Evolutionary conservation across 2,888 invertebrate species (phyloP).

Genomic region (Idaea straminata): DNA sequence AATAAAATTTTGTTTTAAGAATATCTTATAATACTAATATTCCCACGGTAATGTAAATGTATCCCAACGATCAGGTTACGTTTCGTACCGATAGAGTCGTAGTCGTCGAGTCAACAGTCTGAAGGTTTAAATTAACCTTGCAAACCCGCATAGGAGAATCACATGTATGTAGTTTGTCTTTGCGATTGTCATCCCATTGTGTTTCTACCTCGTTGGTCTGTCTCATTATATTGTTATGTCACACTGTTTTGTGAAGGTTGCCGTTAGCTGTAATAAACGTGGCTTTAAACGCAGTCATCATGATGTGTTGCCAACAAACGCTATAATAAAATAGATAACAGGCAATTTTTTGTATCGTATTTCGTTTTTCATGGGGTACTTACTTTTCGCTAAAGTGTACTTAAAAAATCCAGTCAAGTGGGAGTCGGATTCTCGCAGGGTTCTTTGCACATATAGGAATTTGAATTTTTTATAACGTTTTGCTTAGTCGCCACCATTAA

Average conservation of each 20-base stretch:
- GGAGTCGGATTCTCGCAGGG: too few species aligned
- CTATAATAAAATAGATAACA: conserved; percentile 7
- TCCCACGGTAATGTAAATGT: background rate
- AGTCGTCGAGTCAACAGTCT: background rate
- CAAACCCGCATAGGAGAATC: conserved; percentile 38
- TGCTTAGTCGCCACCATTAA: too few species aligned
- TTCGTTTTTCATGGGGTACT: background rate
- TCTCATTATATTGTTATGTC: conserved; percentile 61
- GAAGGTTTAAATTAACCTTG: conserved; percentile 40
- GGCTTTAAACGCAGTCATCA: conserved; percentile 21
- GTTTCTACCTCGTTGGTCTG: conserved; percentile 62
- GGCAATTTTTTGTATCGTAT: conserved; percentile 16
- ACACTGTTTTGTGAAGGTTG: conserved; percentile 50
- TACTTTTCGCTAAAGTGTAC: background rate
- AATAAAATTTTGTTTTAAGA: background rate
- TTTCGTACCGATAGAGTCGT: background rate
- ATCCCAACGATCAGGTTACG: too few species aligned
- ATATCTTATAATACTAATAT: background rate
- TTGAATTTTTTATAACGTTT: too few species aligned
- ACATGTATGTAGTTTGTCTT: conserved; percentile 39
- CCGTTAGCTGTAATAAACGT: conserved; percentile 25
- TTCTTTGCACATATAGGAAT: too few species aligned
- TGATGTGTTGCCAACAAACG: conserved; percentile 11
- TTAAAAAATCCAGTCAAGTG: background rate
- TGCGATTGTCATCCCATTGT: conserved; percentile 54